phyloP scores from a whole-genome alignment of 2,113 vertebrate genomes.

The Mormoops blainvillei region DNA sequence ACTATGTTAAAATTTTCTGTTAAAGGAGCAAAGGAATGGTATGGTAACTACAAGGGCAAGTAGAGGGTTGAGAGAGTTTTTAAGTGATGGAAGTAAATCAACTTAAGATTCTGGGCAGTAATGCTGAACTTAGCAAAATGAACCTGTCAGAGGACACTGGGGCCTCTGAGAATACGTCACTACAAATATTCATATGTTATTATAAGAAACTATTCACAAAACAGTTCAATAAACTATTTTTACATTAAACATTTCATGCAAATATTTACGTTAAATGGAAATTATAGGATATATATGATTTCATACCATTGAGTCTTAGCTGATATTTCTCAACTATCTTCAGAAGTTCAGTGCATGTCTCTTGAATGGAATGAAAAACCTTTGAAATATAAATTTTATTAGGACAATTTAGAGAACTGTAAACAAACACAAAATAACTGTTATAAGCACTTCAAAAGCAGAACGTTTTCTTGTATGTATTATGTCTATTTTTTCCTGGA shows the following conservation, averaged over 20 bases:
- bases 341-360: slow-evolving; percentile 85
- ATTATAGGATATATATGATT: neutral
- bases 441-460: slow-evolving; percentile 4
- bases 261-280: slow-evolving; percentile 18
- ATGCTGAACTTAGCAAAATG: neutral
- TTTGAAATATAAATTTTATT: slow-evolving; percentile 76
- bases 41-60: neutral
- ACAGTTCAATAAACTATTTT: slow-evolving; percentile 37
- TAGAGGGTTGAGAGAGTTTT: neutral
- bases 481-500: neutral
- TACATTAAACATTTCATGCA: slow-evolving; percentile 37
- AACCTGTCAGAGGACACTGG: neutral
- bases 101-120: neutral
- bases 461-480: neutral
- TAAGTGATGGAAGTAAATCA: neutral
- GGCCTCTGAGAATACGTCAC: neutral
- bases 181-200: neutral
- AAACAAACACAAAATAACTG: neutral
- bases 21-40: neutral
- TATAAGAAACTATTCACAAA: slow-evolving; percentile 21
- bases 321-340: slow-evolving; percentile 89
- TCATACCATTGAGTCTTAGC: slow-evolving; percentile 85
- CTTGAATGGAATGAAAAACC: slow-evolving; percentile 87
- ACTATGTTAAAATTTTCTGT: neutral
- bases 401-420: slow-evolving; percentile 42